Percentiles rank a stretch among this genome's conserved stretches.
phyloP scores from a whole-genome alignment of 2,113 vertebrate genomes.

The Tiliqua scincoides region DNA sequence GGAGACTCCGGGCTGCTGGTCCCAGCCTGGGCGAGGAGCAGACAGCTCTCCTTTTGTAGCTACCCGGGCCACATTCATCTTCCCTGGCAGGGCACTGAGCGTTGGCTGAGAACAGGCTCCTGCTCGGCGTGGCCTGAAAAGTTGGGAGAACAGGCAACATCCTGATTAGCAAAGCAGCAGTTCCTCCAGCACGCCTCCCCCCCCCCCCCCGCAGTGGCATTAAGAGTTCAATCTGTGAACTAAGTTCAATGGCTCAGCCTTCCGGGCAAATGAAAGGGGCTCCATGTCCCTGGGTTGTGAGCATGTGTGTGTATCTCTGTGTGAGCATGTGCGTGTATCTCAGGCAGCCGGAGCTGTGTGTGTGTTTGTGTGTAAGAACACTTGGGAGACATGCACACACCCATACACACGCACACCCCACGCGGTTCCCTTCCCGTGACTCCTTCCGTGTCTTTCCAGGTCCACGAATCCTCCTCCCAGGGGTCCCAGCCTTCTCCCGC shows the following conservation, averaged over 20 bases:
- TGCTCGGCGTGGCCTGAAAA: background rate
- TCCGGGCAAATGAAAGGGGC: background rate
- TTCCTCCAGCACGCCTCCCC: background rate
- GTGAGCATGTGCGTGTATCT: too few species aligned
- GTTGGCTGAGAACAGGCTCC: background rate
- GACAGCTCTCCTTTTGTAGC: background rate
- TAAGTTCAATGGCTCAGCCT: background rate
- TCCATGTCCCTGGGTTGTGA: too few species aligned
- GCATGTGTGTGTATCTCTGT: background rate
- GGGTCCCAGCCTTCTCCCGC: constrained; percentile 96
- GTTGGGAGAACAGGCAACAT: background rate
- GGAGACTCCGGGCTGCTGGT: background rate
- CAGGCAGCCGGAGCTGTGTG: background rate
- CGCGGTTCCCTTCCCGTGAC: constrained; percentile 1
- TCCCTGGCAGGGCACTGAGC: background rate
- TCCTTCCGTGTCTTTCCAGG: constrained; percentile 79
- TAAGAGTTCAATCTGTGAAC: background rate
- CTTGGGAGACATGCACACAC: background rate
- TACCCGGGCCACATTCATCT: constrained; percentile 5
- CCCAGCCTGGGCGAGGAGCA: background rate
- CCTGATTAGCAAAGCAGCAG: background rate
- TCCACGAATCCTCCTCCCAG: constrained; percentile 94
- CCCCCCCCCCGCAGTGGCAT: background rate
- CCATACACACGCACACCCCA: too few species aligned
- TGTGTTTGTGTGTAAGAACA: background rate